Conservation (phyloP, 2,888 invertebrate genomes). For the Venustoraphidia nigricollis region DNA sequence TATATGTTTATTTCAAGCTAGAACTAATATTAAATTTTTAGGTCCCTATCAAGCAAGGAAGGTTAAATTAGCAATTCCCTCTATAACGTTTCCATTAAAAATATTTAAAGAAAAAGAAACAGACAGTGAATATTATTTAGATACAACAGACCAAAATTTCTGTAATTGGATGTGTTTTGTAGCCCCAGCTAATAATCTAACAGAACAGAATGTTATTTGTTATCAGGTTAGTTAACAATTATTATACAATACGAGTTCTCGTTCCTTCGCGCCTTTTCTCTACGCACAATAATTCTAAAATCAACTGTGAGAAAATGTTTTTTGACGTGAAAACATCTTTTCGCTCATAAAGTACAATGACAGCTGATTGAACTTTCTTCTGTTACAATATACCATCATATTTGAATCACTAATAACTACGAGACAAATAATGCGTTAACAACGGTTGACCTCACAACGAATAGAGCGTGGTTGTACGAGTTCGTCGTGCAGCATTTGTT, state of each 20-base stretch:
- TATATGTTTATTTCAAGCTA: neutral
- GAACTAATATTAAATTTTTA: neutral
- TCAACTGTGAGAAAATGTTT: neutral
- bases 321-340: too few species aligned
- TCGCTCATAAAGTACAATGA: too few species aligned
- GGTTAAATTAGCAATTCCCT: constrained; percentile 22
- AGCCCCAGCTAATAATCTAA: constrained; percentile 26
- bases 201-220: constrained; percentile 40
- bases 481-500: too few species aligned
- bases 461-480: too few species aligned
- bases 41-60: constrained; percentile 26
- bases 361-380: too few species aligned
- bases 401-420: too few species aligned
- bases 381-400: too few species aligned
- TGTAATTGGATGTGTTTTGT: constrained; percentile 48
- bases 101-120: constrained; percentile 27
- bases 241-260: neutral
- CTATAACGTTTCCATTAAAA: constrained; percentile 27
- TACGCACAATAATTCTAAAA: too few species aligned
- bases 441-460: too few species aligned
- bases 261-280: too few species aligned
- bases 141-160: constrained; percentile 35
- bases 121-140: constrained; percentile 31
- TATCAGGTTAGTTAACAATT: constrained; percentile 31
- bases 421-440: too few species aligned